Evolutionary conservation across 64 coral and sea anemone species (phyloP).

Genomic region (Orbicella faveolata): DNA sequence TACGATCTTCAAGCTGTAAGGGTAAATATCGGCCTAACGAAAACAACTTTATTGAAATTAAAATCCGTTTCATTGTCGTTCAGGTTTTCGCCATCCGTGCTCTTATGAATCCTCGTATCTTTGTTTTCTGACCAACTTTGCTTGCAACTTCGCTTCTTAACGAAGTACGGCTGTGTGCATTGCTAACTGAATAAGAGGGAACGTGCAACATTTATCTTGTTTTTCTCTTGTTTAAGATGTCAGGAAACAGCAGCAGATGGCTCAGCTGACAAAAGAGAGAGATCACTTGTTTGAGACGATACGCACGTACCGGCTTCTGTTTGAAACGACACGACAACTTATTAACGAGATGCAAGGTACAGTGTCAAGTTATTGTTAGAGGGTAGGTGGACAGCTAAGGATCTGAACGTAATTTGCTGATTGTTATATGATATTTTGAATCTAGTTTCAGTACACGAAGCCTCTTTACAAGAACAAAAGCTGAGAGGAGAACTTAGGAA

Average conservation of each 20-base stretch:
- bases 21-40: no score
- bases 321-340: constrained; percentile 96
- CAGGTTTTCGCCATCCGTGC: no score
- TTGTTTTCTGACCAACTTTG: no score
- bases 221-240: constrained; percentile 63
- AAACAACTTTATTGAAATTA: no score
- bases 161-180: not conserved
- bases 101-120: no score
- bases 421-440: not conserved
- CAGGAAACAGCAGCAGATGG: constrained; percentile 94
- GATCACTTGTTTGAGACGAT: constrained; percentile 99
- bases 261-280: constrained; percentile 94
- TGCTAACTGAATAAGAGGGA: not conserved
- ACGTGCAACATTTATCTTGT: not conserved
- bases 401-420: not conserved
- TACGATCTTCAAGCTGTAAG: no score
- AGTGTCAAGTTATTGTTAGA: no score
- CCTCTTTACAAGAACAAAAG: constrained; percentile 87
- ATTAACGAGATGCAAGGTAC: constrained; percentile 95
- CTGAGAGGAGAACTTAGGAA: constrained; percentile 86
- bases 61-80: no score
- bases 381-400: no score
- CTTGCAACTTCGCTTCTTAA: no score
- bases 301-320: constrained; percentile 81
- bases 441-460: constrained; percentile 93